Evolutionary conservation across 2,113 vertebrate species (phyloP).

Genomic region (Paraplagusia blochii): DNA sequence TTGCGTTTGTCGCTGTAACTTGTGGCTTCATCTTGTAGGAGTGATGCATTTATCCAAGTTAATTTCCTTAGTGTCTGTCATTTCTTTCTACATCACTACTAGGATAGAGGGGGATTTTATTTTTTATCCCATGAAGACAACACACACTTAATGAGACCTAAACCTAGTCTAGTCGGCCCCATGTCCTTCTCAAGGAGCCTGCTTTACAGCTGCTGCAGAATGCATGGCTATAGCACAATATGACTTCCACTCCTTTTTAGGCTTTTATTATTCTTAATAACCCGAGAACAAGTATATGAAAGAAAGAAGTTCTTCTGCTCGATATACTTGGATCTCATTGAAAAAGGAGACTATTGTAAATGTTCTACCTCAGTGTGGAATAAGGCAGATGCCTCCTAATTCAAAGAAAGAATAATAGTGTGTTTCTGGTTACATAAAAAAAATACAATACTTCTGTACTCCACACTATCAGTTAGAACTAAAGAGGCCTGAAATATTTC

Average conservation of each 20-base stretch:
- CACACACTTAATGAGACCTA: slow-evolving; percentile 7
- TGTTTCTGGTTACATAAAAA: too few species aligned
- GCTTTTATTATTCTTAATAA: slow-evolving; percentile 30
- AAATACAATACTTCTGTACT: too few species aligned
- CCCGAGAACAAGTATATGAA: slow-evolving; percentile 35
- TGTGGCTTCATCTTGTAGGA: slow-evolving; percentile 37
- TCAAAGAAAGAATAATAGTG: too few species aligned
- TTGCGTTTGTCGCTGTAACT: slow-evolving; percentile 19
- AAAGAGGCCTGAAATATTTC: too few species aligned
- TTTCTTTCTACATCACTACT: slow-evolving; percentile 1
- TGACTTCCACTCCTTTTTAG: slow-evolving; percentile 44
- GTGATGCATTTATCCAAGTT: slow-evolving; percentile 28
- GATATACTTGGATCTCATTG: slow-evolving; percentile 29
- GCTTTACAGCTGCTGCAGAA: slow-evolving; percentile 55
- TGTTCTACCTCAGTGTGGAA: slow-evolving; percentile 21
- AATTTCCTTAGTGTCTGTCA: not conserved
- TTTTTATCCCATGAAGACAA: not conserved
- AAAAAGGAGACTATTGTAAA: slow-evolving; percentile 11
- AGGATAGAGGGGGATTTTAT: not conserved
- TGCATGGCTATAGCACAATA: slow-evolving; percentile 63
- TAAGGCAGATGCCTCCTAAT: slow-evolving; percentile 6
- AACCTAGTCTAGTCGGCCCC: slow-evolving; percentile 8
- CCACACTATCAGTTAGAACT: too few species aligned
- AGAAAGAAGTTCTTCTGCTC: slow-evolving; percentile 13
- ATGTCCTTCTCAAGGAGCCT: slow-evolving; percentile 15